Base-by-base conservation (phyloP, 1,140 invertebrate genomes). In the Atopsyche davidsoni region DNA sequence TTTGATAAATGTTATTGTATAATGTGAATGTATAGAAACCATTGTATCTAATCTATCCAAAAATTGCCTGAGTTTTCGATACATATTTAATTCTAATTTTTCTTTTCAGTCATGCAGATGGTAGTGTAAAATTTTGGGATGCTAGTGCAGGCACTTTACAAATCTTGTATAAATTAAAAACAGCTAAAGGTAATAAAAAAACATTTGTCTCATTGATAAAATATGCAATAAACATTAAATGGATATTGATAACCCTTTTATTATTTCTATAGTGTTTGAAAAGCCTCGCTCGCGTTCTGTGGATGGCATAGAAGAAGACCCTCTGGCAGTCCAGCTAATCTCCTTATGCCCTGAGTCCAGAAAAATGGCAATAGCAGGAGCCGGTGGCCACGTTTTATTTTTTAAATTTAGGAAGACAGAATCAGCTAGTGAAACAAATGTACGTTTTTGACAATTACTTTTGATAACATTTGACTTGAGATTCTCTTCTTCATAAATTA, bases 91-190 rank as follows among this genome's bases (percentile, higher is more conserved):
- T 18, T 2, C 22, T 2, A 6, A 36, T 31, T 38, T 49, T 34
- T 59, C 32, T 55, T 74, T 79, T 6, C 69, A 93, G 93, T 10
- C 94, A 97, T 73, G 90, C 92, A 46, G 94, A 98, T 73, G 94
- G 94, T 34, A 94, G 89, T 61, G 79, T 97, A 51, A 96, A 96
- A 69, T 97, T 97, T 73, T 98, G 95, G 94, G 94, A 98, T 71
- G 92, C 93, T 6, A 94, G 92, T 55, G 88, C 91, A 43, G 89
- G 90, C 34, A 87, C 86, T 23, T 75, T 99, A 58, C 68, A 76
- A 68, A 86, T 97, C 53, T 79, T 99, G 60, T 98, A 98, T 75
- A 97, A 97, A 81, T 73, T 98, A 61, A 98, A 98, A 77, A 96
- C 93, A 62, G 89, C 90, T 44, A 96, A 96, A 73, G 70, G 71